Percentiles rank a stretch among this genome's conserved stretches.
phyloP scores from a whole-genome alignment of 2,113 vertebrate species.

The Corythaixoides concolor region DNA sequence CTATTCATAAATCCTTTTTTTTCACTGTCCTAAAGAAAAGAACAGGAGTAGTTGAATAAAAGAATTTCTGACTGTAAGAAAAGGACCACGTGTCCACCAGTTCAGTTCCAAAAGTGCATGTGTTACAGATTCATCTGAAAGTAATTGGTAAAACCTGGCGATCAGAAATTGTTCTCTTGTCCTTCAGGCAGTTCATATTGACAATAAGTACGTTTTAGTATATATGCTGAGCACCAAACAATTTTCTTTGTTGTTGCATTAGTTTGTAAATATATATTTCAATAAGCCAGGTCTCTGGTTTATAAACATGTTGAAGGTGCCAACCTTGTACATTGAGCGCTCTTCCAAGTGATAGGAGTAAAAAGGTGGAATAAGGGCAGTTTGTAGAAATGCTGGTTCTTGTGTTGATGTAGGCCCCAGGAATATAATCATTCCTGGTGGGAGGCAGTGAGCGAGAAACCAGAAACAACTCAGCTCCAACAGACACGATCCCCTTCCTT shows the following conservation, averaged over 20 bases:
- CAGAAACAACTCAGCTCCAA: background rate
- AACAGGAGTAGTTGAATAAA: background rate
- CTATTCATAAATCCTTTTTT: slow-evolving; percentile 98
- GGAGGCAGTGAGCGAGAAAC: background rate
- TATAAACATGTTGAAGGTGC: background rate
- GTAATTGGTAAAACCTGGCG: background rate
- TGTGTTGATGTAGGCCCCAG: background rate
- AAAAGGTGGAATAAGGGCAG: background rate
- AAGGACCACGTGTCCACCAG: background rate
- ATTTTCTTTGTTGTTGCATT: background rate
- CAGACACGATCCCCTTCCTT: too few species aligned
- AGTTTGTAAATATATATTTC: background rate
- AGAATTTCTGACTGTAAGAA: background rate
- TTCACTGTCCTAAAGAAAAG: slow-evolving; percentile 87
- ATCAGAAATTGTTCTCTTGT: background rate
- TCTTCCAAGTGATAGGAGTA: background rate
- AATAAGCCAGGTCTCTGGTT: background rate
- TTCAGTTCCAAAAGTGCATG: background rate
- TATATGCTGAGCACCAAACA: background rate
- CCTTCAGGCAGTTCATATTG: background rate
- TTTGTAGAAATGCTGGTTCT: background rate
- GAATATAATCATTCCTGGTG: background rate
- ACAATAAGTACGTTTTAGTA: background rate
- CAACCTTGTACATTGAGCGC: background rate
- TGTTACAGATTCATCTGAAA: background rate